Evolutionary conservation across 2,888 invertebrate species (phyloP), one percentile per base, ranked within the genome.

Genomic region (Tipula helvola): DNA sequence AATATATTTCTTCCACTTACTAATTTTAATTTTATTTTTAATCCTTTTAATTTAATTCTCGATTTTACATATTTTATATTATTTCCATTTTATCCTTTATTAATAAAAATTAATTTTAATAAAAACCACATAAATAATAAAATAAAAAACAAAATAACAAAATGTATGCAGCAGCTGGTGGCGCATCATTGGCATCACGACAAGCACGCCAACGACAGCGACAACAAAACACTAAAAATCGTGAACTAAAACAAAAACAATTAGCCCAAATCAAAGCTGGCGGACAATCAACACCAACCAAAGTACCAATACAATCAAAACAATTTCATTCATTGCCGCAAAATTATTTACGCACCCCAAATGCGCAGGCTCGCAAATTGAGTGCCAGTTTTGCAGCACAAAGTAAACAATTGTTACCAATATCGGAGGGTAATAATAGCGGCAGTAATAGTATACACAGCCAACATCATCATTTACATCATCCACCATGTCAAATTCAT

Each of bases 131-230:
- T 16, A 16, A 39, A 16, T 7, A 83, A 83, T 13, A 86, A 84
- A 83, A 47, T 28, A 36, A 44, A 86, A 86, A 83, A 47, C 13
- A 36, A 44, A 85, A 88, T 5, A 52, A 16, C 52, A 89, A 88
- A 88, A 97, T 97, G 96, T 97, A 96, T 94, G 96, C 96, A 91
- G 96, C 96, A 91, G 96, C 96, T 91, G 96, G 96, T 91, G 96
- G 96, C 92, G 96, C 96, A 90, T 96, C 96, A 90, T 93, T 96
- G 92, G 96, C 96, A 91, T 96, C 95, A 92, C 95, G 96, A 90
- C 95, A 95, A 92, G 95, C 95, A 89, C 92, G 94, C 87, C 95
- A 95, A 89, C 92, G 93, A 88, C 93, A 93, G 90, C 92, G 93
- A 86, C 93, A 93, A 90, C 92, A 92, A 86, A 91, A 92, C 88